Base-by-base conservation (phyloP, 2,113 vertebrate species). In the Pachycephala philippinensis region DNA sequence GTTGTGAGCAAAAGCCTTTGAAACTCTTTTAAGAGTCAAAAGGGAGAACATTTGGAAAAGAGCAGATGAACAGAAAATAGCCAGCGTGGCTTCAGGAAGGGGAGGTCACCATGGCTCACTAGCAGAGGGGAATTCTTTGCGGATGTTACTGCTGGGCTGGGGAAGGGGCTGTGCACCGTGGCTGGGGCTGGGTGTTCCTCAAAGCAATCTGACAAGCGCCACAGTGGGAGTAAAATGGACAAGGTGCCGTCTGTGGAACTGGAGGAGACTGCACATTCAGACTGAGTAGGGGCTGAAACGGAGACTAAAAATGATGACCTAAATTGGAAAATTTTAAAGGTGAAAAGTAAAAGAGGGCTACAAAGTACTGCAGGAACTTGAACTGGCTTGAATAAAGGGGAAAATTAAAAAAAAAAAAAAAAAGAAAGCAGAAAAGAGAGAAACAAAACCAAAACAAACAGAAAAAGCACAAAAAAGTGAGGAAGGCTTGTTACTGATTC, bases 21-120 rank as follows among this genome's bases (percentile, higher is more conserved):
- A 97, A 98, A 95, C 69, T 85, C 88, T 97, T 98, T 98, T 95
- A 98, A 97, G 90, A 97, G 96, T 96, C 95, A 97, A 97, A 97
- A 95, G 96, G 96, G 95, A 96, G 87, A 98, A 97, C 95, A 96
- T 97, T 97, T 97, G 97, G 95, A 96, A 97, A 97, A 97, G 70
- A 42, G 6, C 50, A 96, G 87, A 95, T 91, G 63, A 95, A 79
- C 56, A 81, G 91, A 86, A 91, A 97, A 88, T 84, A 96, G 93
- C 44, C 61, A 70, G 86, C 44, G 3, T 64, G 95, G 59, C 88
- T 97, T 96, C 97, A 98, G 97, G 97, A 98, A 98, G 92, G 56
- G 92, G 92, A 94, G 96, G 93, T 97, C 96, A 96, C 96, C 96
- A 93, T 69, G 94, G 97, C 97, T 98, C 97, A 98, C 59, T 83